Evolutionary conservation across 2,888 invertebrate species (phyloP), one percentile per base, ranked within the genome.

Genomic region (Heteromyza rotundicornis): DNA sequence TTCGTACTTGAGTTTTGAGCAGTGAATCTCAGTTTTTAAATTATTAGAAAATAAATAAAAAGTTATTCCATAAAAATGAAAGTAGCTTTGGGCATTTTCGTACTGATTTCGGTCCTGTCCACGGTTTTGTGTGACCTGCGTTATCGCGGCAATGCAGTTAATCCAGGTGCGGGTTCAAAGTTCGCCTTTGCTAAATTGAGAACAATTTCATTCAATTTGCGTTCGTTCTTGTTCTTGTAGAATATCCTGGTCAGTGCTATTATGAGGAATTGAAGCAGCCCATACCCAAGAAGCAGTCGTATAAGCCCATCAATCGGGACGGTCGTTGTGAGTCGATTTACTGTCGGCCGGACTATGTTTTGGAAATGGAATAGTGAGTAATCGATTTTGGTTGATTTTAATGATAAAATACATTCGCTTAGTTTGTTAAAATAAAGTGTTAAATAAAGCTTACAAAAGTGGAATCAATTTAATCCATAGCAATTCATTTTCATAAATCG

Each of bases 171-270:
- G 64, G 2, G 40, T 20, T 3, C 40, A 3, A n/a, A 7, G 14
- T 40, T 8, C n/a, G 3, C 2, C 3, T 19, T 8, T 47, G 17
- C 20, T 3, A 47, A 40, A 14, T 3, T n/a, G 22, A 12, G 27
- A 17, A 47, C 14, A 24, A 22, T 51, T 24, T 16, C 2, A 10
- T 24, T 24, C 24, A 36, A 20, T 23, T 22, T 51, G 8, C 20
- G 8, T 20, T 53, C 27, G 17, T 53, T 19, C 12, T 57, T 24
- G 32, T 12, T 49, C 32, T 53, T 20, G 12, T 35, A 78, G 78
- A 78, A 54, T 73, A 71, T 69, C 80, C 79, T 1, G 77, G 78
- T 8, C 77, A 79, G 53, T 79, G 79, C 49, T 80, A 79, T 59
- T 78, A 74, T 60, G 76, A 77, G 60, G 79, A 80, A 19, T 63